A percentile compares a stretch with the other conserved stretches of the same genome.
phyloP scores from a whole-genome alignment of 2,888 invertebrate species.

The Torymus auratus region DNA sequence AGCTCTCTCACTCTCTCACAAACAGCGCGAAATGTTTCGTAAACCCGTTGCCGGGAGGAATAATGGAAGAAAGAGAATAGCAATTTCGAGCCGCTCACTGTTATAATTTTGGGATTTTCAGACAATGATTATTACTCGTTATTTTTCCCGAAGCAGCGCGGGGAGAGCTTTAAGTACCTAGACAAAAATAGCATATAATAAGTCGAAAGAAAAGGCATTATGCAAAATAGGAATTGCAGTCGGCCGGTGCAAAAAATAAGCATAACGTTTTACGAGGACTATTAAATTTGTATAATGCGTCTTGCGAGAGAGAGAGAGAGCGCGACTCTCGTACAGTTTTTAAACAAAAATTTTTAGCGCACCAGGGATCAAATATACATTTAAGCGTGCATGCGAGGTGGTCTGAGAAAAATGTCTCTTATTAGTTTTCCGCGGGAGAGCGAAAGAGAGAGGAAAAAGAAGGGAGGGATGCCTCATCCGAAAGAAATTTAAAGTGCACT shows the following conservation, averaged over 20 bases:
- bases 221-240: neutral
- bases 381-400: neutral
- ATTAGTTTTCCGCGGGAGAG: constrained; percentile 30
- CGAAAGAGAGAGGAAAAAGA: too few relatives aligned
- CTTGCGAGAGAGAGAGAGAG: too few relatives aligned
- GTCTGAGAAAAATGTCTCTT: constrained; percentile 22
- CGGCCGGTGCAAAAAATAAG: neutral
- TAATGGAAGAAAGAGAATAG: too few relatives aligned
- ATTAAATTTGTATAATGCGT: constrained; percentile 12
- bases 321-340: neutral
- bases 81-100: too few relatives aligned
- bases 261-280: constrained; percentile 5
- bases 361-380: constrained; percentile 2
- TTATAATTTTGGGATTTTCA: too few relatives aligned
- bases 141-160: too few relatives aligned
- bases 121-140: too few relatives aligned
- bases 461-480: constrained; percentile 1
- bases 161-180: too few relatives aligned
- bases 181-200: neutral
- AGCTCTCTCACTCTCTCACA: too few relatives aligned
- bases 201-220: neutral
- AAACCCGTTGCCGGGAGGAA: too few relatives aligned
- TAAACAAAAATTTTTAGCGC: constrained; percentile 8
- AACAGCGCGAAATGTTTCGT: too few relatives aligned
- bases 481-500: constrained; percentile 42